Evolutionary conservation across 2,113 vertebrate genomes (phyloP).

Genomic region (Lipophrys pholis): DNA sequence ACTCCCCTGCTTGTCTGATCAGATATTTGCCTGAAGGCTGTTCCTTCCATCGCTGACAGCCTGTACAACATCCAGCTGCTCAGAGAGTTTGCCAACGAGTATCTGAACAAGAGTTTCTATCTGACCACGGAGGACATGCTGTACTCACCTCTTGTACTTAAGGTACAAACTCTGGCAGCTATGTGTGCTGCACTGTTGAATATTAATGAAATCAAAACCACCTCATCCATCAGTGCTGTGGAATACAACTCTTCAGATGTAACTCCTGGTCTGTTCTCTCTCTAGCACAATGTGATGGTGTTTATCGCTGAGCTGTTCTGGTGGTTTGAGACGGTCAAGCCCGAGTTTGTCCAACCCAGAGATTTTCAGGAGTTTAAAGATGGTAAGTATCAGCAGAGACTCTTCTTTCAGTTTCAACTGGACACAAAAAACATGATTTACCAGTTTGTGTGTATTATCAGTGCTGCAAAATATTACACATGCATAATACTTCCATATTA

Average conservation of each 20-base stretch:
- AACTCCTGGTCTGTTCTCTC: not conserved
- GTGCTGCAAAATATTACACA: too few relatives aligned
- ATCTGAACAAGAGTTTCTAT: slow-evolving; percentile 94
- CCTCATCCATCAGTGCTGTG: not conserved
- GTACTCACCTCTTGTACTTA: slow-evolving; percentile 92
- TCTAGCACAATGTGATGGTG: slow-evolving; percentile 84
- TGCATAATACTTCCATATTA: too few relatives aligned
- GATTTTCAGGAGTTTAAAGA: slow-evolving; percentile 94
- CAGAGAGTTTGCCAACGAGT: slow-evolving; percentile 91
- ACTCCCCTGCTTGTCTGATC: slow-evolving; percentile 44
- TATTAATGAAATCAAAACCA: not conserved
- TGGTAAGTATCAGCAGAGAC: slow-evolving; percentile 71
- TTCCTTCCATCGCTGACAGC: slow-evolving; percentile 92
- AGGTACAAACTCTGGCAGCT: slow-evolving; percentile 82
- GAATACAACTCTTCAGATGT: not conserved
- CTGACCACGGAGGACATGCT: slow-evolving; percentile 94
- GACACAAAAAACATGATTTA: too few relatives aligned
- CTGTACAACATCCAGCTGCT: slow-evolving; percentile 95
- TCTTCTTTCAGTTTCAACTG: too few relatives aligned
- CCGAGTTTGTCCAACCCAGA: slow-evolving; percentile 94
- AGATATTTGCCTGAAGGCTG: slow-evolving; percentile 98
- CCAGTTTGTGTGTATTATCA: too few relatives aligned
- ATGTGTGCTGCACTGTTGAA: not conserved
- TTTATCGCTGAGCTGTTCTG: slow-evolving; percentile 98
- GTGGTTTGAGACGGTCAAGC: slow-evolving; percentile 98